Conservation (phyloP, 1,140 invertebrate species). For the Drosophila pruinosa region DNA sequence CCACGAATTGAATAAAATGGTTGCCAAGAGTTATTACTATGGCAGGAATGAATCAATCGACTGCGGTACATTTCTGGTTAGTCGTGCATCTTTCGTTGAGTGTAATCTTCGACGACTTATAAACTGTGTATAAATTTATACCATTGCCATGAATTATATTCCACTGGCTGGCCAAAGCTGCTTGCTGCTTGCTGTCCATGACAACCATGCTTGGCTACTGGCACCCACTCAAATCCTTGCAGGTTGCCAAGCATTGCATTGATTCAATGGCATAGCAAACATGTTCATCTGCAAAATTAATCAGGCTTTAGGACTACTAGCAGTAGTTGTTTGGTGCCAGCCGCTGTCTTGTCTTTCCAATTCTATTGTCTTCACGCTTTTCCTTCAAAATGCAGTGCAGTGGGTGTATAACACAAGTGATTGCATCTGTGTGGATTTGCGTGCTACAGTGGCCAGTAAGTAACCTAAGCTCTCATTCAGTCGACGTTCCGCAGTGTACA, state of each 20-base stretch:
- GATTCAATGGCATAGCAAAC: conserved; percentile 13
- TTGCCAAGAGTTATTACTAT: neutral
- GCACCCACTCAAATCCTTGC: conserved; percentile 29
- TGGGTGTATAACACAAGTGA: conserved; percentile 7
- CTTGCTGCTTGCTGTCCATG: conserved; percentile 16
- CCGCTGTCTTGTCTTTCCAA: neutral
- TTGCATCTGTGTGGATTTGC: conserved; percentile 28
- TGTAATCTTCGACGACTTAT: conserved; percentile 15
- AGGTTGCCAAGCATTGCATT: conserved; percentile 16
- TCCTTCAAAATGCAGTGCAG: conserved; percentile 1
- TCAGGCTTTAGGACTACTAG: conserved; percentile 18
- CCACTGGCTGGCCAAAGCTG: conserved; percentile 3
- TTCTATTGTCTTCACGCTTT: conserved; percentile 31
- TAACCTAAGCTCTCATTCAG: conserved; percentile 25
- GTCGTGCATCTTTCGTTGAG: neutral
- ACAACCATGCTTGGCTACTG: conserved; percentile 8
- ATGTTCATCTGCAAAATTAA: conserved; percentile 31
- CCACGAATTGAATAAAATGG: conserved; percentile 2
- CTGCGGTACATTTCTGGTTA: neutral
- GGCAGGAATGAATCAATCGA: neutral
- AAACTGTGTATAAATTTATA: conserved; percentile 7
- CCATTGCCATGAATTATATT: conserved; percentile 19
- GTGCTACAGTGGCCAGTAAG: conserved; percentile 12
- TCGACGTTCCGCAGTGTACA: too few species aligned
- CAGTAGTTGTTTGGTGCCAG: neutral